Conservation (phyloP, 2,888 invertebrate genomes). For the Brenthis daphne region DNA sequence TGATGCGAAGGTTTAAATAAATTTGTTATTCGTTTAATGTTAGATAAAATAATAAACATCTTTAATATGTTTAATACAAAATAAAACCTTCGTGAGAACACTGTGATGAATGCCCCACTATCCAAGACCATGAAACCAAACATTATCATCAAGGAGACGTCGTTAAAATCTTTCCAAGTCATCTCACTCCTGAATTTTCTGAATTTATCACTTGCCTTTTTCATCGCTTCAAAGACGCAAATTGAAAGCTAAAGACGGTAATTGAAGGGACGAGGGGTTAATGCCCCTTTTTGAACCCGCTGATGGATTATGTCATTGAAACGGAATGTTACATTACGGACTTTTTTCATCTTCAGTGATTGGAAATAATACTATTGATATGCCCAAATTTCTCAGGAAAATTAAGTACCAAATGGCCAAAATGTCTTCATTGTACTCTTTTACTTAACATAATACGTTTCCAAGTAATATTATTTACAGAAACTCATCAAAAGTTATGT, state of each 20-base stretch:
- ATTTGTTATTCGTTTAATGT: no score
- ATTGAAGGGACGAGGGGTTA: slow-evolving; percentile 76
- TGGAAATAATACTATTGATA: slow-evolving; percentile 33
- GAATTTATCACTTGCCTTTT: slow-evolving; percentile 63
- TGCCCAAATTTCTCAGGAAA: slow-evolving; percentile 4
- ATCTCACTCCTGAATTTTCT: slow-evolving; percentile 40
- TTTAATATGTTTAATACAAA: no score
- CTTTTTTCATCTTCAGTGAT: slow-evolving; percentile 49
- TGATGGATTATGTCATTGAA: slow-evolving; percentile 75
- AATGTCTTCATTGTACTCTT: no score
- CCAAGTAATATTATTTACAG: no score
- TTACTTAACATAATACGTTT: no score
- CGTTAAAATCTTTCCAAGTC: slow-evolving; percentile 36
- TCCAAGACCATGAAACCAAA: slow-evolving; percentile 11
- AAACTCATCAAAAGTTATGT: slow-evolving; percentile 34
- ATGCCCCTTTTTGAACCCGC: slow-evolving; percentile 64
- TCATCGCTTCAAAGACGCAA: slow-evolving; percentile 70
- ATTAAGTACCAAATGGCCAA: slow-evolving; percentile 7
- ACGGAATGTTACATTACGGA: slow-evolving; percentile 55
- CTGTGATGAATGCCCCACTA: not conserved
- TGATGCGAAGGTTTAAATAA: no score
- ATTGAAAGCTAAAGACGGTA: slow-evolving; percentile 81
- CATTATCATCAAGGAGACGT: slow-evolving; percentile 34
- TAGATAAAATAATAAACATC: no score
- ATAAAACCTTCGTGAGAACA: no score